Evolutionary conservation across 2,113 vertebrate genomes (phyloP).

Genomic region (Oxygymnocypris stewartii): DNA sequence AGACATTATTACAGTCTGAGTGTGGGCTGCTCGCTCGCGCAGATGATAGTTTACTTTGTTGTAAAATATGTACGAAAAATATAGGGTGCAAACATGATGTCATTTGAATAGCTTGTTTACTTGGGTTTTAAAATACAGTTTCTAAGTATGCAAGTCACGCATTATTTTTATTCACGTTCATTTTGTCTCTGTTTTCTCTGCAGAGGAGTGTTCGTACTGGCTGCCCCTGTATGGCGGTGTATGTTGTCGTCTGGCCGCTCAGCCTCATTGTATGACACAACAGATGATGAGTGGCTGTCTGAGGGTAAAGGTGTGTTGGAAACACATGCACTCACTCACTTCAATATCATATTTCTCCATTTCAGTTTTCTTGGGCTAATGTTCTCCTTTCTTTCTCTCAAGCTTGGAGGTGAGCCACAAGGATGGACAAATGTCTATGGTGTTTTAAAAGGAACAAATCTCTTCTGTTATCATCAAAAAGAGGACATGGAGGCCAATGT

Average conservation of each 20-base stretch:
- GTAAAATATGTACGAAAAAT: neutral
- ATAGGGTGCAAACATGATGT: neutral
- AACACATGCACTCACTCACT: constrained; percentile 28
- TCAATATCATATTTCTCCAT: neutral
- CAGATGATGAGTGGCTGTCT: constrained; percentile 79
- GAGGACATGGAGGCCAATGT: constrained; percentile 75
- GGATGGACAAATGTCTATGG: constrained; percentile 78
- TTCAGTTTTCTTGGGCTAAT: neutral
- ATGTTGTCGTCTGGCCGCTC: constrained; percentile 90
- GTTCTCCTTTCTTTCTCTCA: constrained; percentile 57
- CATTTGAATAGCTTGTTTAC: constrained; percentile 15
- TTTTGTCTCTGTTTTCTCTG: constrained; percentile 34
- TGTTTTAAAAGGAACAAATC: constrained; percentile 83
- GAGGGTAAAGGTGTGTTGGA: constrained; percentile 74
- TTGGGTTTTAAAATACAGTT: neutral
- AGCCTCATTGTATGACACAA: constrained; percentile 88
- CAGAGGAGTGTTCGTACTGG: constrained; percentile 90
- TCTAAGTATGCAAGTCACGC: constrained; percentile 44
- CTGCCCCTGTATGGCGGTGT: constrained; percentile 91
- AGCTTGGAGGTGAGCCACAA: constrained; percentile 78
- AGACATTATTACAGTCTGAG: neutral
- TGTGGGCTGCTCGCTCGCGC: neutral
- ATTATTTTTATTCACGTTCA: neutral
- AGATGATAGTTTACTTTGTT: constrained; percentile 6
- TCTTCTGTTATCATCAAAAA: constrained; percentile 81